phyloP scores from a whole-genome alignment of 2,888 invertebrate genomes.

The Pheosia tremula region DNA sequence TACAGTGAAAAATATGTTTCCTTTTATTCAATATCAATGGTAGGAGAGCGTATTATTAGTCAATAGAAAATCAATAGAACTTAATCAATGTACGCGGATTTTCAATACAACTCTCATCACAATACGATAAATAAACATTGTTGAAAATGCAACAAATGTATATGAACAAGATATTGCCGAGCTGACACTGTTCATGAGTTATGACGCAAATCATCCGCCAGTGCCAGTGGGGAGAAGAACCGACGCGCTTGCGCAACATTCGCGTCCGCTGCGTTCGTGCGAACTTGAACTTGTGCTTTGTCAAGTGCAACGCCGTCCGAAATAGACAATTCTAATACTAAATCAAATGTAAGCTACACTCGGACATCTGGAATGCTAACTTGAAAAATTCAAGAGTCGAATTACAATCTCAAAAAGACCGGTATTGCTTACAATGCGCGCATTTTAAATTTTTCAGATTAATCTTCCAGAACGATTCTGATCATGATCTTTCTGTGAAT shows the following conservation, averaged over 20 bases:
- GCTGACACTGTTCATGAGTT: constrained; percentile 72
- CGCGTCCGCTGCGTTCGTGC: constrained; percentile 47
- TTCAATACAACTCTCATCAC: constrained; percentile 53
- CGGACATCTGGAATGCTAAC: too few relatives aligned
- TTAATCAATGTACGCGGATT: constrained; percentile 58
- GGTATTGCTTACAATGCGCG: too few relatives aligned
- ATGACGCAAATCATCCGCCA: constrained; percentile 58
- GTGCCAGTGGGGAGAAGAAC: constrained; percentile 37
- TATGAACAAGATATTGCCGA: constrained; percentile 69
- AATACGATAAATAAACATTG: constrained; percentile 64
- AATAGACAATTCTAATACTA: constrained; percentile 10
- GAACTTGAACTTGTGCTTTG: constrained; percentile 72
- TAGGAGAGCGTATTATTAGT: constrained; percentile 42
- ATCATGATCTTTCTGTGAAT: too few relatives aligned
- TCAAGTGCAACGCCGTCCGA: constrained; percentile 64
- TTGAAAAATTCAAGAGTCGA: too few relatives aligned
- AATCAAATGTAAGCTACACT: too few relatives aligned
- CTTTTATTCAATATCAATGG: background rate
- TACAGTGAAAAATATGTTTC: background rate
- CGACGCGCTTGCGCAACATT: constrained; percentile 58
- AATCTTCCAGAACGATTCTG: too few relatives aligned
- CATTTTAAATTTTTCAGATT: too few relatives aligned
- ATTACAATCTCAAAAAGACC: too few relatives aligned
- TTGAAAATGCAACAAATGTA: constrained; percentile 61
- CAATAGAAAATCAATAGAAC: constrained; percentile 47